Percentiles rank a stretch among this genome's conserved stretches.
phyloP scores from a whole-genome alignment of 1,140 invertebrate genomes.

The Penaeus chinensis region DNA sequence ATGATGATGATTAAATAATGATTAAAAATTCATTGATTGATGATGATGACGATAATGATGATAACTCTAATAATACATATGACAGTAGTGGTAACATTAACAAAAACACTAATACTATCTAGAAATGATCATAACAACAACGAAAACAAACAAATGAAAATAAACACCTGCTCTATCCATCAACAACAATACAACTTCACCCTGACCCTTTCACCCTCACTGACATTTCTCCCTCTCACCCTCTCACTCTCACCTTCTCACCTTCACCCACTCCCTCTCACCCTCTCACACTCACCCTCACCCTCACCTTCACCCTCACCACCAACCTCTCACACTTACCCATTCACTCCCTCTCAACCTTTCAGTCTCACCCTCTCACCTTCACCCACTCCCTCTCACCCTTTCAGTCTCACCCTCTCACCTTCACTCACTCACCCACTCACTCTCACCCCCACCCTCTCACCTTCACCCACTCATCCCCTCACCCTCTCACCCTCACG shows the following conservation, averaged over 20 bases:
- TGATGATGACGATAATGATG: too few species aligned
- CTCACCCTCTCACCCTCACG: neutral
- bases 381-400: neutral
- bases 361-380: neutral
- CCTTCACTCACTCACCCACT: neutral
- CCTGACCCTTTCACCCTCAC: too few species aligned
- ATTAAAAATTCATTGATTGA: too few species aligned
- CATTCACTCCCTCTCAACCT: neutral
- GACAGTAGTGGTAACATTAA: too few species aligned
- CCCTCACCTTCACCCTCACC: neutral
- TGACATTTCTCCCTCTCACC: neutral
- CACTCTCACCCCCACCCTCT: neutral
- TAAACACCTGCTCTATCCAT: too few species aligned
- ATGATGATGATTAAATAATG: too few species aligned
- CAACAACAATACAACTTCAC: too few species aligned
- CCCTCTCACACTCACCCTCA: neutral
- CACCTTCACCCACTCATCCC: neutral
- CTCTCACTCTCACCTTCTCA: slow-evolving; percentile 5
- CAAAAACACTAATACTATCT: too few species aligned
- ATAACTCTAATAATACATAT: too few species aligned
- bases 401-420: neutral
- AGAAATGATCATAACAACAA: too few species aligned
- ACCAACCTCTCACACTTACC: neutral
- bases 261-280: neutral
- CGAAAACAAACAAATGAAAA: too few species aligned